Conservation (phyloP, 2,113 vertebrate species). For the Diphyllodes magnificus region DNA sequence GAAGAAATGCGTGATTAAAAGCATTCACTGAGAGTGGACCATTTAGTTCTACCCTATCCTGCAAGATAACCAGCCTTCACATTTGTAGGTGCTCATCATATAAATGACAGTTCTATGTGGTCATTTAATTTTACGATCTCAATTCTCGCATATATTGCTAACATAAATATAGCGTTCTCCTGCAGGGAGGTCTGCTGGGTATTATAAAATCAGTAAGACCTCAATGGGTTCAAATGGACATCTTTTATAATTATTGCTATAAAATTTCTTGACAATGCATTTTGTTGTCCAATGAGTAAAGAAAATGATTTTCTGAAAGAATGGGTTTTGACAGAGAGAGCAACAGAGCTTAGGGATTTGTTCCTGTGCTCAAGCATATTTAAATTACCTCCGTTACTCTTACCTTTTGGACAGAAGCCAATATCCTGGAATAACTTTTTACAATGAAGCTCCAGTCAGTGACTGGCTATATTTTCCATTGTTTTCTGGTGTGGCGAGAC, state of each 20-base stretch:
- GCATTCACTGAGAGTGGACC: constrained; percentile 76
- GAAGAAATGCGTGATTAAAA: constrained; percentile 87
- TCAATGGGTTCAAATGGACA: constrained; percentile 91
- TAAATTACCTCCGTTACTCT: constrained; percentile 64
- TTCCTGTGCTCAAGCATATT: constrained; percentile 57
- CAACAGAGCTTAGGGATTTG: constrained; percentile 42
- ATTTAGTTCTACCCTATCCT: constrained; percentile 72
- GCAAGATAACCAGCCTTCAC: constrained; percentile 80
- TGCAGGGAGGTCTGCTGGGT: constrained; percentile 84
- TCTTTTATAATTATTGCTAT: constrained; percentile 89
- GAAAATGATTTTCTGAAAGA: constrained; percentile 79
- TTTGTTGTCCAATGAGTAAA: constrained; percentile 77
- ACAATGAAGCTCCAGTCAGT: background rate
- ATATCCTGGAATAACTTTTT: constrained; percentile 53
- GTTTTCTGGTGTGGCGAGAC: constrained; percentile 17
- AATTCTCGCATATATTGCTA: constrained; percentile 98
- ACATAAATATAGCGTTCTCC: constrained; percentile 93
- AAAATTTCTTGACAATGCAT: constrained; percentile 87
- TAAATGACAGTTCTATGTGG: constrained; percentile 92
- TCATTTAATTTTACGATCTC: constrained; percentile 93
- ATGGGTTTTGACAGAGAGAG: constrained; percentile 71
- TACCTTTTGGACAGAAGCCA: constrained; percentile 53
- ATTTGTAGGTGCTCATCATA: constrained; percentile 78
- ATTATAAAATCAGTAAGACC: constrained; percentile 84
- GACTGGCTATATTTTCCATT: background rate